Conservation (phyloP, 2,888 invertebrate genomes). For the Pammene fasciana region DNA sequence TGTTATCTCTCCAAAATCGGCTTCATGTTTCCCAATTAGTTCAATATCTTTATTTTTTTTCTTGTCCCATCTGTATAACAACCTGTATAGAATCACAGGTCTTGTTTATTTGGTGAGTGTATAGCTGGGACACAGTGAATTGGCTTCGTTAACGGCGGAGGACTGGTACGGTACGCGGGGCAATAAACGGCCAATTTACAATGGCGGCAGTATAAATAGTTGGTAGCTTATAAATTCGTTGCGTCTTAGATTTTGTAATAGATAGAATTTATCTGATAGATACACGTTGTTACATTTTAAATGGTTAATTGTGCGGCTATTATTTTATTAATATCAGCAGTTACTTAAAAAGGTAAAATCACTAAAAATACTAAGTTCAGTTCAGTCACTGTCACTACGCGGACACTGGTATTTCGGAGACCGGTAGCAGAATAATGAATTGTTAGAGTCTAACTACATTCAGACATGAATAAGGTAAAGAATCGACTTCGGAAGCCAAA, state of each 20-base stretch:
- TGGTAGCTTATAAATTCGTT: slow-evolving; percentile 37
- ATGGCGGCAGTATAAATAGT: slow-evolving; percentile 38
- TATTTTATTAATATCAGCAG: no score
- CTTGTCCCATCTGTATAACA: background rate
- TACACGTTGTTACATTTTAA: background rate
- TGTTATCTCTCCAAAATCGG: no score
- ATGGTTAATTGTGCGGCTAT: no score
- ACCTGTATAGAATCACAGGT: background rate
- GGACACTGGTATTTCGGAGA: no score
- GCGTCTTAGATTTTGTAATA: background rate
- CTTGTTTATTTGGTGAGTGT: slow-evolving; percentile 3
- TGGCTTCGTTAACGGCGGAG: slow-evolving; percentile 38
- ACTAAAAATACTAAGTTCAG: no score
- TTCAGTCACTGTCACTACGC: no score
- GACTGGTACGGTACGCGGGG: slow-evolving; percentile 31
- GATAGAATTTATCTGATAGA: slow-evolving; percentile 12
- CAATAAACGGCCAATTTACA: slow-evolving; percentile 42
- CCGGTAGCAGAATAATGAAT: no score
- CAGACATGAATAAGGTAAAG: no score
- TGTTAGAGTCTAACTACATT: no score
- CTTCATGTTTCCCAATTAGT: no score
- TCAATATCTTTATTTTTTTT: background rate
- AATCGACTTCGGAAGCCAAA: no score
- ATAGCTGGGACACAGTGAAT: slow-evolving; percentile 27
- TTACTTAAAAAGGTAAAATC: no score